These are phyloP conservation scores for Steromphala cineraria DNA, from an alignment of 2,888 invertebrate genomes.

Conservation along the genomic window DNA sequence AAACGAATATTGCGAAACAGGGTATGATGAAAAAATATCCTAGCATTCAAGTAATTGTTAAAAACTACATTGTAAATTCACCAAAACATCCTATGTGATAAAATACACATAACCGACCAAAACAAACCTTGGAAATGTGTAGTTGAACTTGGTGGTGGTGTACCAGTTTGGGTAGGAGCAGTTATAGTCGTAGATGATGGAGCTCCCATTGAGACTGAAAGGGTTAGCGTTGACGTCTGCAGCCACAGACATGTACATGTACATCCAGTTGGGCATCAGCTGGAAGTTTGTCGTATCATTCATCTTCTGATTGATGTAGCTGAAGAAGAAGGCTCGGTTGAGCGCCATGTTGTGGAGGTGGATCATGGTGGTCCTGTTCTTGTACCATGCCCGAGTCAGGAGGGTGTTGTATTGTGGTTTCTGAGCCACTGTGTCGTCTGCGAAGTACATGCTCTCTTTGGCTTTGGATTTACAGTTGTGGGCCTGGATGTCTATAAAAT, in stretches of 20 bases:
- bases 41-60: too few relatives aligned
- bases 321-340: slow-evolving; percentile 89
- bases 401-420: slow-evolving; percentile 71
- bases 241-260: slow-evolving; percentile 93
- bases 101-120: too few relatives aligned
- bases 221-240: slow-evolving; percentile 96
- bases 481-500: slow-evolving; percentile 86
- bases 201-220: slow-evolving; percentile 86
- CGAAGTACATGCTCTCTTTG: slow-evolving; percentile 88
- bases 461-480: slow-evolving; percentile 93
- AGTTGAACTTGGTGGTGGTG: slow-evolving; percentile 84
- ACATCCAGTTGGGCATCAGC: slow-evolving; percentile 98
- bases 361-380: slow-evolving; percentile 90
- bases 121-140: slow-evolving; percentile 83
- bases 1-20: too few relatives aligned
- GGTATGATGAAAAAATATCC: too few relatives aligned
- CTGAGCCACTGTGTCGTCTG: slow-evolving; percentile 90
- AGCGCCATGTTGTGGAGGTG: slow-evolving; percentile 97
- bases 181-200: slow-evolving; percentile 94
- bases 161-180: slow-evolving; percentile 95
- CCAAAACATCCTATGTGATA: too few relatives aligned
- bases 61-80: too few relatives aligned
- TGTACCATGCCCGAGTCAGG: slow-evolving; percentile 84
- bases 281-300: slow-evolving; percentile 78
- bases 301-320: slow-evolving; percentile 55